Evolutionary conservation across 1,140 invertebrate species (phyloP).

Genomic region (Lucilia sericata): DNA sequence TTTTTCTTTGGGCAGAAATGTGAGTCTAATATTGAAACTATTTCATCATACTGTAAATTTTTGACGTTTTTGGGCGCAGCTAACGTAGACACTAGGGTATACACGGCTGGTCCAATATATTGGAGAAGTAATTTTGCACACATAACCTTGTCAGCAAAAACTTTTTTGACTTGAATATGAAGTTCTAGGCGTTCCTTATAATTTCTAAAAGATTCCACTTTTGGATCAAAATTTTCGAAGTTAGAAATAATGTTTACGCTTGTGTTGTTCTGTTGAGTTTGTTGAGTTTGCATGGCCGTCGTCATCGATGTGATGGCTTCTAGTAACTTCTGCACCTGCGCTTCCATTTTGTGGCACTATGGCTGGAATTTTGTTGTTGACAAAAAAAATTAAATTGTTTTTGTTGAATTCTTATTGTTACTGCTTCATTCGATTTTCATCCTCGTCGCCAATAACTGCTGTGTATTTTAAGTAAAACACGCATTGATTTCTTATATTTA

Average conservation of each 20-base stretch:
- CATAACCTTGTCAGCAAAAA: conserved; percentile 21
- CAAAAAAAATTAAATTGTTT: neutral
- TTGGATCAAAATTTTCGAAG: neutral
- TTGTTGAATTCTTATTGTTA: conserved; percentile 1
- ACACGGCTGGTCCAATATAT: conserved; percentile 33
- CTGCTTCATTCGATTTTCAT: conserved; percentile 17
- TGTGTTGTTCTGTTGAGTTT: neutral
- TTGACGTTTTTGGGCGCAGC: conserved; percentile 13
- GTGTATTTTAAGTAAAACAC: neutral
- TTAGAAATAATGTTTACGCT: neutral
- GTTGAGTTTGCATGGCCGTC: conserved; percentile 20
- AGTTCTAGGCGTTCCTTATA: conserved; percentile 12
- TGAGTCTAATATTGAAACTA: conserved; percentile 23
- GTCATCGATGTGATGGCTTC: neutral
- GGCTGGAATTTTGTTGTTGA: neutral
- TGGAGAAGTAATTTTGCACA: conserved; percentile 33
- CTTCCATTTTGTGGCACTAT: conserved; percentile 7
- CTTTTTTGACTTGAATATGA: conserved; percentile 32
- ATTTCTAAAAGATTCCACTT: neutral
- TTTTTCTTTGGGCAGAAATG: conserved; percentile 35
- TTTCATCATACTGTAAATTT: conserved; percentile 22
- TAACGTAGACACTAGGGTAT: conserved; percentile 31
- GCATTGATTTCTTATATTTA: too few relatives aligned
- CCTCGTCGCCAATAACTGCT: conserved; percentile 17
- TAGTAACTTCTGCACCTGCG: neutral